phyloP scores from a whole-genome alignment of 2,797 vertebrate genomes.

The Cygnus olor region DNA sequence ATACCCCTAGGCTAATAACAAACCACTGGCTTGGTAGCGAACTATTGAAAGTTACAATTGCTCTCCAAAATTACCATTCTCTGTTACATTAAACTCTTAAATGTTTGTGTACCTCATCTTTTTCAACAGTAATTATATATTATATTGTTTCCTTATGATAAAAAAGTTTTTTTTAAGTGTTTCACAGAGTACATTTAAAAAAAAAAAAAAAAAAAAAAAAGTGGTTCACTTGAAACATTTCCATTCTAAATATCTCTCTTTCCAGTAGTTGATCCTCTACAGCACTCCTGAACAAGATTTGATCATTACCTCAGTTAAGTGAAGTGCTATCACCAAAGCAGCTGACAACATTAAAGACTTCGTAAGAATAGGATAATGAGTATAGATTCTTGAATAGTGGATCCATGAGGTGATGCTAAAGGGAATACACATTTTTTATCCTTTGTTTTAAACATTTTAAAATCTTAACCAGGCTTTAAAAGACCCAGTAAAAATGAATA shows the following conservation, averaged over 20 bases:
- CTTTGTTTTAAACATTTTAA: background rate
- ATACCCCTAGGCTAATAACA: background rate
- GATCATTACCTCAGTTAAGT: background rate
- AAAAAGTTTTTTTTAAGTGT: rapidly evolving
- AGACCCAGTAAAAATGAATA: too few relatives aligned
- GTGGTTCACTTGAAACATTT: background rate
- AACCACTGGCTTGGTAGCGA: background rate
- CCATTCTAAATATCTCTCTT: background rate
- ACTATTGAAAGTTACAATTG: background rate
- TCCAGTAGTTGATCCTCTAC: background rate
- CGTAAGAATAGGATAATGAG: background rate
- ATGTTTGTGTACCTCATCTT: rapidly evolving
- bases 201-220: background rate
- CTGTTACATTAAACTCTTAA: background rate
- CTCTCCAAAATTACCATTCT: background rate
- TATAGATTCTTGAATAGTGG: rapidly evolving
- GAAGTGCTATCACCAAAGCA: background rate
- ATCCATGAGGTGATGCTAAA: background rate
- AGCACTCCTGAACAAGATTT: background rate
- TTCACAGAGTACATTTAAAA: background rate
- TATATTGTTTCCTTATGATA: background rate
- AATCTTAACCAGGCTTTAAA: background rate
- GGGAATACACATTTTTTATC: background rate
- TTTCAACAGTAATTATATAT: background rate
- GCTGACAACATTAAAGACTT: background rate